Evolutionary conservation across 1,140 invertebrate genomes (phyloP).

Genomic region (Conopomorpha cramerella): DNA sequence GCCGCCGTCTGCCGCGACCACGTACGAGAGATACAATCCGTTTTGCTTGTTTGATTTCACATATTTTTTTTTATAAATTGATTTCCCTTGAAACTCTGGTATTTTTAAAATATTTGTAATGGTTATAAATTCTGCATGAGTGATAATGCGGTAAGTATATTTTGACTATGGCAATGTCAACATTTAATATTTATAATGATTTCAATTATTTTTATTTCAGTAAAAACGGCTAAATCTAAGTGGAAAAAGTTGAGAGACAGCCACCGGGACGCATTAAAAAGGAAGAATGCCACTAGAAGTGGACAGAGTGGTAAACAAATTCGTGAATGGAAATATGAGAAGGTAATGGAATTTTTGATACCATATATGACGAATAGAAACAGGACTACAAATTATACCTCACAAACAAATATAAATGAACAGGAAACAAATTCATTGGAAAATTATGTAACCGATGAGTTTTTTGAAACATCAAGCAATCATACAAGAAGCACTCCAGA

Average conservation of each 20-base stretch:
- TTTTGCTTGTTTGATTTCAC: too few relatives aligned
- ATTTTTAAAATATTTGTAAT: too few relatives aligned
- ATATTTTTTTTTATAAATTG: too few relatives aligned
- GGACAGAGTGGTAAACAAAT: constrained; percentile 4
- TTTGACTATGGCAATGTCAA: too few relatives aligned
- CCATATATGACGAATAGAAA: constrained; percentile 7
- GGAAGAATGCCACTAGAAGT: constrained; percentile 4
- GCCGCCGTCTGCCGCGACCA: too few relatives aligned
- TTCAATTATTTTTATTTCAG: neutral
- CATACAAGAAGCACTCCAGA: too few relatives aligned
- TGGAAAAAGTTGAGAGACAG: constrained; percentile 6
- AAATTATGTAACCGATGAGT: too few relatives aligned
- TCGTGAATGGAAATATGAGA: constrained; percentile 6
- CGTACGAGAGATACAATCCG: too few relatives aligned
- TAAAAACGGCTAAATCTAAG: constrained; percentile 4
- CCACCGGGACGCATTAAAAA: constrained; percentile 6
- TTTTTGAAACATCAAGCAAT: too few relatives aligned
- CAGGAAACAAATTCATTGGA: neutral
- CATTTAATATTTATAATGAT: neutral
- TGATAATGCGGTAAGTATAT: too few relatives aligned
- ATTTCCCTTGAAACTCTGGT: too few relatives aligned
- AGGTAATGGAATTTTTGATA: constrained; percentile 4
- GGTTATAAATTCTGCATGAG: too few relatives aligned
- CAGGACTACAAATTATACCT: constrained; percentile 2
- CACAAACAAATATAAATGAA: constrained; percentile 1